Base-by-base conservation (phyloP, 2,888 invertebrate species). In the Thumatha senex region DNA sequence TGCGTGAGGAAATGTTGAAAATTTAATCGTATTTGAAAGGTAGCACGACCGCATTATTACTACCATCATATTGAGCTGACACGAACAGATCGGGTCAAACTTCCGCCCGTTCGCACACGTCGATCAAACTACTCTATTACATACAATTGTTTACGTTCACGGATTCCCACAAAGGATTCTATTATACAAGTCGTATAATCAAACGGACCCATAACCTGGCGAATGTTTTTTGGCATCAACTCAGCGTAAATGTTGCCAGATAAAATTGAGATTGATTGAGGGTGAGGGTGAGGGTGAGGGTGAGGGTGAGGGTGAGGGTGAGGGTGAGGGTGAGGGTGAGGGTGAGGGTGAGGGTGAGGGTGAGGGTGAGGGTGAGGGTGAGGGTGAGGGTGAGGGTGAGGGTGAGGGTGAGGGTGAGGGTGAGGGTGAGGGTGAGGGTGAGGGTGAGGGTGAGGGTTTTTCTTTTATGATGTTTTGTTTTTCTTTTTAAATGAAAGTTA, bases 11-110 rank as follows among this genome's bases (percentile, higher is more conserved):
- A 79, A 83, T 79, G 84, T 76, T 74, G 75, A 81, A 84, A 83
- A 85, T 85, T 84, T 83, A 82, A 86, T 85, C 78, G 79, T 70
- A 74, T 72, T n/a, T 66, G 71, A 66, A 58, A 69, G 65, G 58
- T 67, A 40, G 52, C 15, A 42, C 64, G 78, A 67, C 80, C 81
- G 81, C 82, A 81, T 85, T 85, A 79, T 80, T 78, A 78, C 71
- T 63, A 67, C 73, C 79, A 78, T 77, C 86, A 84, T 84, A 82
- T 84, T 82, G 82, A 72, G 72, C 74, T 78, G 85, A 84, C 81
- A 74, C 65, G 62, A 71, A 77, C 54, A 74, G 80, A 82, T 80
- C 68, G 78, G 73, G 78, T 77, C 77, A 78, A 70, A 53, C 58
- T 61, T 64, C 56, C 57, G 63, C 67, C 61, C 55, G 57, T 56